Percentiles rank a stretch among this genome's conserved stretches.
phyloP scores from a whole-genome alignment of 2,113 vertebrate species.

The Xenopus laevis region DNA sequence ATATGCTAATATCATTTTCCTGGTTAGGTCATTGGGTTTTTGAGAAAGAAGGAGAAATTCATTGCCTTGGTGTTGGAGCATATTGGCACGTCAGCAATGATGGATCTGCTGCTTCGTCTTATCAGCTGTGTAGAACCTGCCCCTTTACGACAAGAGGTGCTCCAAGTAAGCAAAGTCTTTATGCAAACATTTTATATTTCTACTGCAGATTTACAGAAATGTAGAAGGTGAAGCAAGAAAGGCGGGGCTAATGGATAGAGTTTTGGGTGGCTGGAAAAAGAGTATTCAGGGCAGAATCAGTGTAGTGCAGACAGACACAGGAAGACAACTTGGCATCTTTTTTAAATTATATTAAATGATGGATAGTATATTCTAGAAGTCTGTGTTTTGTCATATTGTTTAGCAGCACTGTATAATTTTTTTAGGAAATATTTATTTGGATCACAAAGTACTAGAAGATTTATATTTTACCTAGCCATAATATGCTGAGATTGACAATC shows the following conservation, averaged over 20 bases:
- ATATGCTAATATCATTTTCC: neutral
- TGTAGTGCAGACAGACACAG: no score
- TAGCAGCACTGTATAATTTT: no score
- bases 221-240: neutral
- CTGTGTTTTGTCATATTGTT: no score
- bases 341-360: no score
- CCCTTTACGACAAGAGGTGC: slow-evolving; percentile 83
- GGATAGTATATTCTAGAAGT: no score
- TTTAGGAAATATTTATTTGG: no score
- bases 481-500: no score
- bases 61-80: slow-evolving; percentile 87
- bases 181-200: neutral
- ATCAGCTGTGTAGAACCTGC: slow-evolving; percentile 92
- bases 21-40: slow-evolving; percentile 79
- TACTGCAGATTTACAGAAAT: neutral
- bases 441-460: no score
- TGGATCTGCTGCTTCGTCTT: slow-evolving; percentile 91
- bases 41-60: slow-evolving; percentile 87
- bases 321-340: no score
- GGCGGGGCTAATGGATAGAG: neutral
- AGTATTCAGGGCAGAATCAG: neutral
- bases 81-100: slow-evolving; percentile 92
- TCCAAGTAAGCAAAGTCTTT: slow-evolving; percentile 69
- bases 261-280: neutral
- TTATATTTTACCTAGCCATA: no score